These are phyloP conservation scores for Saccopteryx bilineata DNA, from an alignment of 2,113 vertebrate genomes.

Conservation along the genomic window DNA sequence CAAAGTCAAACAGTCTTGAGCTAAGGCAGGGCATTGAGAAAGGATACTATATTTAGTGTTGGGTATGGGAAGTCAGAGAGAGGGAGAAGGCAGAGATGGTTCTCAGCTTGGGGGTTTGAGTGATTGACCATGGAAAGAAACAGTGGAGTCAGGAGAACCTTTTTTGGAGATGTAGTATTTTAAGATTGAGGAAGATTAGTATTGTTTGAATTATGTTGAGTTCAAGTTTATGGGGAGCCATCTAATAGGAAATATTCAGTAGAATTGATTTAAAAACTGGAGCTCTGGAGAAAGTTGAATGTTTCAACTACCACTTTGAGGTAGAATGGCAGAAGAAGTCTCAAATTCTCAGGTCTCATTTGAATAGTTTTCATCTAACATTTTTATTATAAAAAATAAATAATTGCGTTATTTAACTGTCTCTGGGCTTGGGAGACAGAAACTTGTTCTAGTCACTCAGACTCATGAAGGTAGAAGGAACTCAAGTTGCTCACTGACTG, in stretches of 20 bases:
- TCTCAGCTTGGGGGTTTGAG: not conserved
- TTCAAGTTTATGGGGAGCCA: not conserved
- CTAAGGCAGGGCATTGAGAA: too few relatives aligned
- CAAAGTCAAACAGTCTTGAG: not conserved
- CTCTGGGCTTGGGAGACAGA: not conserved
- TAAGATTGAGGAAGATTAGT: not conserved
- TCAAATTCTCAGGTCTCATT: not conserved
- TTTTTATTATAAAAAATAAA: constrained; percentile 18
- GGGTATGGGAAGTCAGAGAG: not conserved
- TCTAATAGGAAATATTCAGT: not conserved
- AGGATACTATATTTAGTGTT: not conserved
- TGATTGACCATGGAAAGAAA: not conserved
- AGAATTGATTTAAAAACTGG: not conserved
- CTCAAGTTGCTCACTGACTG: not conserved
- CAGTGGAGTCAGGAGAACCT: not conserved
- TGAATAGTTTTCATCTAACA: not conserved
- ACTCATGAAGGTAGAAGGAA: not conserved
- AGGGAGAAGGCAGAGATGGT: not conserved
- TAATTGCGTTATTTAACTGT: not conserved
- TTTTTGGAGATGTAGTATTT: not conserved
- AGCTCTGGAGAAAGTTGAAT: not conserved
- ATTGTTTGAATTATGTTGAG: not conserved
- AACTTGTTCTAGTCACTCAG: not conserved
- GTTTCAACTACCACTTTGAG: not conserved
- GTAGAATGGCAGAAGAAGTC: not conserved